Conservation (phyloP, 23 tunicate species). For the Aplidium turbinatum region DNA sequence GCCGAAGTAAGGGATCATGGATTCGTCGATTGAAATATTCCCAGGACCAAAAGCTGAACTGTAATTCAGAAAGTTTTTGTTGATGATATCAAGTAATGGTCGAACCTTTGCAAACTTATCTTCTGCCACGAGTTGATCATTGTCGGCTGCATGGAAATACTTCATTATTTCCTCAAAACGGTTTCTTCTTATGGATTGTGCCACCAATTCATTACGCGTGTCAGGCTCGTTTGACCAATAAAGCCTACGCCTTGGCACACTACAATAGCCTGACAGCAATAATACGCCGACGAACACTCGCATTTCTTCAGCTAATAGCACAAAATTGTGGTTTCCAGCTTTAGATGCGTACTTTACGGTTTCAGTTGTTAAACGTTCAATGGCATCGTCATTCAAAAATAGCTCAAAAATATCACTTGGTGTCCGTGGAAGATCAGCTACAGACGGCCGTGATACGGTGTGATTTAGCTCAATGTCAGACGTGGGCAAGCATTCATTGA, state of each 20-base stretch:
- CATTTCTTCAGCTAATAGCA: neutral
- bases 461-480: neutral
- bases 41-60: conserved; percentile 11
- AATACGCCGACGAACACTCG: conserved; percentile 1
- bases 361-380: conserved; percentile 11
- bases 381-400: conserved; percentile 8
- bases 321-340: conserved; percentile 14
- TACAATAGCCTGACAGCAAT: conserved; percentile 3
- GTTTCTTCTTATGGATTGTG: conserved; percentile 4
- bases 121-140: neutral
- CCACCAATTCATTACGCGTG: conserved; percentile 2
- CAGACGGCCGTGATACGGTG: conserved; percentile 9
- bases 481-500: conserved; percentile 4
- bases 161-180: conserved; percentile 23
- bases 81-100: conserved; percentile 13
- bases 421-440: conserved; percentile 8
- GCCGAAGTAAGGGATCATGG: conserved; percentile 8
- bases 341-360: conserved; percentile 13
- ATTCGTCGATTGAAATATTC: conserved; percentile 12
- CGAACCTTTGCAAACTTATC: conserved; percentile 16
- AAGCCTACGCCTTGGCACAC: conserved; percentile 7
- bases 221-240: neutral
- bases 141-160: conserved; percentile 27
- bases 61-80: conserved; percentile 12
- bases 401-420: conserved; percentile 2